Evolutionary conservation across 2,888 invertebrate species (phyloP).

Genomic region (Carcina quercana): DNA sequence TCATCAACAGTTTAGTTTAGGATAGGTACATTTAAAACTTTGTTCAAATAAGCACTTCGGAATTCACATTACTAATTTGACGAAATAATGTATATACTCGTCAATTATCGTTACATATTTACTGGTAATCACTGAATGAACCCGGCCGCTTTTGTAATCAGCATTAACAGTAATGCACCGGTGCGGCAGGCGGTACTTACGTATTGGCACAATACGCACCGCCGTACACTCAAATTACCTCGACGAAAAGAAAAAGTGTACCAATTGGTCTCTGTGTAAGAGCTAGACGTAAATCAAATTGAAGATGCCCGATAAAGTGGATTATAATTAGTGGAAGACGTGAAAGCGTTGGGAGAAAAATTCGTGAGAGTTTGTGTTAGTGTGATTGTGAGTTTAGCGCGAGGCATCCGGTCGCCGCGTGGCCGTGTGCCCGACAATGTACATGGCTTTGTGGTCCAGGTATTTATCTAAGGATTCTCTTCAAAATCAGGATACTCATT

Average conservation of each 20-base stretch:
- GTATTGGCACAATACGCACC: conserved; percentile 27
- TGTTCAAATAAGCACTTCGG: no score
- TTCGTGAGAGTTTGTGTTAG: conserved; percentile 71
- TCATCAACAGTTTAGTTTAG: no score
- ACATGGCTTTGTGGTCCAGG: no score
- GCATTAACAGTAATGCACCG: conserved; percentile 32
- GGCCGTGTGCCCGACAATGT: conserved; percentile 14
- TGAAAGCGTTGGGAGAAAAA: conserved; percentile 74
- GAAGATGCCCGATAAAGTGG: conserved; percentile 74
- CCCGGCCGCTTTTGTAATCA: conserved; percentile 17
- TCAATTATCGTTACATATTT: no score
- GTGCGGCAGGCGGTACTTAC: conserved; percentile 11
- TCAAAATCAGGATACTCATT: no score
- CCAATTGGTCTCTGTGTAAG: conserved; percentile 61
- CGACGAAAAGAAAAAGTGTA: conserved; percentile 69
- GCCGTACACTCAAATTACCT: conserved; percentile 47
- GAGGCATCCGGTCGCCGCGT: conserved; percentile 58
- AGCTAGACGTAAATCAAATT: conserved; percentile 72
- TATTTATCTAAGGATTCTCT: no score
- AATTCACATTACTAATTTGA: no score
- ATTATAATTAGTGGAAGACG: conserved; percentile 73
- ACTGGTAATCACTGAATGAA: no score
- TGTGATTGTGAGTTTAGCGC: conserved; percentile 70
- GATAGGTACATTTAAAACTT: no score
- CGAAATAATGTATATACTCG: no score